These are phyloP conservation scores for Peromyscus melanophrys DNA, from an alignment of 2,797 vertebrate species.

Conservation along the genomic window DNA sequence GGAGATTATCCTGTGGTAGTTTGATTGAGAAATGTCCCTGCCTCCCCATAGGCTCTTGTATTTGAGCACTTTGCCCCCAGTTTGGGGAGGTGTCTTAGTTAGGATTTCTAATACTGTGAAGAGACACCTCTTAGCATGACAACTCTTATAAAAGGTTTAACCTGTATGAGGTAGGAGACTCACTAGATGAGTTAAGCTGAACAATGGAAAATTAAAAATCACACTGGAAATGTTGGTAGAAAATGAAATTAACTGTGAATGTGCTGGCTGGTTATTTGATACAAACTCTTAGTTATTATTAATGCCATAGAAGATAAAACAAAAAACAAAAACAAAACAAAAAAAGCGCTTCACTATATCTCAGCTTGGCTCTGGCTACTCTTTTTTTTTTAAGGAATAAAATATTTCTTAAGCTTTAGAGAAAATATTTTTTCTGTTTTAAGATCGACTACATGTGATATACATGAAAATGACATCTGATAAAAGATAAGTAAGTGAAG, in stretches of 20 bases:
- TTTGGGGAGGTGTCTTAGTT: neutral
- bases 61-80: neutral
- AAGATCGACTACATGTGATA: neutral
- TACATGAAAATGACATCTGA: neutral
- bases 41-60: neutral
- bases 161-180: neutral
- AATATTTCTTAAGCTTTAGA: conserved; percentile 19
- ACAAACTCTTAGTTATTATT: conserved; percentile 1
- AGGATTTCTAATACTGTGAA: neutral
- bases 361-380: neutral
- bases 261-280: neutral
- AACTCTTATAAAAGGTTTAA: neutral
- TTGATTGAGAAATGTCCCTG: neutral
- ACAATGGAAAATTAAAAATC: conserved; percentile 43
- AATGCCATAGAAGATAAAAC: neutral
- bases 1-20: neutral
- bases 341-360: neutral
- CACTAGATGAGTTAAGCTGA: conserved; percentile 35
- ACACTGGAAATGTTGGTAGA: neutral
- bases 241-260: conserved; percentile 57
- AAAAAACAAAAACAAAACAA: neutral
- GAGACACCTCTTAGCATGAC: neutral
- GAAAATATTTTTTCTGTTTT: conserved; percentile 38
- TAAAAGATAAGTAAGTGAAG: neutral
- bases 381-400: conserved; percentile 28